Evolutionary conservation across 2,888 invertebrate genomes (phyloP), one percentile per base, ranked within the genome.

Genomic region (Antitype chi): DNA sequence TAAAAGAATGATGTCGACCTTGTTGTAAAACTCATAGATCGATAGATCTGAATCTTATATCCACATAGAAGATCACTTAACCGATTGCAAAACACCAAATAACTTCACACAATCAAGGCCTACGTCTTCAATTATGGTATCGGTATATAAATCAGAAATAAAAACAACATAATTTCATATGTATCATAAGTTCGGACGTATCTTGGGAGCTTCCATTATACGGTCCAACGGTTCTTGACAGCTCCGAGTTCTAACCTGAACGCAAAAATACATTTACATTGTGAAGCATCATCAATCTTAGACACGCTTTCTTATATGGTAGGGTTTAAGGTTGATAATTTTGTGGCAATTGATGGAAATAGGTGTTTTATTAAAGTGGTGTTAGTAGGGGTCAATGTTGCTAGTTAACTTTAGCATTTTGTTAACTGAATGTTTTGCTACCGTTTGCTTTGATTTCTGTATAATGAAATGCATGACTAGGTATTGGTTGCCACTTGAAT

Each of bases 161-260:
- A 76, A 80, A 80, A 72, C 69, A 79, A 83, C 53, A 84, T 74
- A 60, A 78, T 81, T 82, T 80, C 70, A 70, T 52, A 79, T 68
- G 32, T 75, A 85, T 81, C 82, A 86, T 80, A 80, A 80, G 76
- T 81, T 82, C 64, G 76, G 85, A 93, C 93, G 93, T 94, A 94
- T 93, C 92, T 76, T 93, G 91, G 94, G 85, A 94, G 94, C 94
- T 87, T 91, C 88, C 86, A 92, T 93, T 91, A 90, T 86, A 87
- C 91, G 93, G 91, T 85, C 85, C 90, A 91, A 78, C 88, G 93
- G 85, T 43, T 89, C 78, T 82, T 91, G 92, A 93, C 92, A 91
- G 87, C 87, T 84, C 76, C 76, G 78, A 87, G 89, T 84, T 90
- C 89, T 80, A 88, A 89, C 76, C 79, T 84, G 79, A 81, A 84